Percentiles rank a stretch among this genome's conserved stretches.
phyloP scores from a whole-genome alignment of 2,113 vertebrate genomes.

The Casuarius casuarius region DNA sequence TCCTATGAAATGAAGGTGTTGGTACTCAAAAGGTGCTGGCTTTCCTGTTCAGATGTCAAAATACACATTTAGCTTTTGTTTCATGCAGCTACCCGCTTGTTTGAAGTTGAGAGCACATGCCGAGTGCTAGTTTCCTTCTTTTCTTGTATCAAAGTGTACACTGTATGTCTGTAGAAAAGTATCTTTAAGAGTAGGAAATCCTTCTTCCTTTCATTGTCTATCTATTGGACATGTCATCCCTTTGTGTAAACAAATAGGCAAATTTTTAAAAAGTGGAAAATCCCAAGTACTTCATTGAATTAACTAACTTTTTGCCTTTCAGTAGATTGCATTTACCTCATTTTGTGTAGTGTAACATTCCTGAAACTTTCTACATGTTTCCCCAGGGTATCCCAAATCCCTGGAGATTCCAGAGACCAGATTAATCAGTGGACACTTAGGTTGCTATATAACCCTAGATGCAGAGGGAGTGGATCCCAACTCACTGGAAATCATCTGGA shows the following conservation, averaged over 20 bases:
- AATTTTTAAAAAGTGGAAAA: slow-evolving; percentile 19
- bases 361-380: neutral
- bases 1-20: slow-evolving; percentile 12
- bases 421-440: neutral
- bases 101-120: slow-evolving; percentile 29
- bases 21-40: neutral
- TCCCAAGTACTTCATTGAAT: neutral
- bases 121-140: slow-evolving; percentile 57
- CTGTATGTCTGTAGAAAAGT: neutral
- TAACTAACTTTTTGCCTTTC: neutral
- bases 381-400: neutral
- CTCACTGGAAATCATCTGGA: neutral
- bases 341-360: neutral
- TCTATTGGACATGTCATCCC: neutral
- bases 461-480: fast-evolving
- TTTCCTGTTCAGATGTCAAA: slow-evolving; percentile 58
- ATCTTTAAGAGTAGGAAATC: slow-evolving; percentile 39
- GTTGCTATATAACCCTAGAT: neutral
- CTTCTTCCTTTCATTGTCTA: slow-evolving; percentile 66
- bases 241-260: slow-evolving; percentile 24
- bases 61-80: slow-evolving; percentile 49
- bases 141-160: slow-evolving; percentile 26
- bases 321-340: neutral
- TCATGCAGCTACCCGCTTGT: neutral
- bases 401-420: neutral